These are phyloP conservation scores for Lophius piscatorius DNA, from an alignment of 2,113 vertebrate genomes.

Conservation along the genomic window DNA sequence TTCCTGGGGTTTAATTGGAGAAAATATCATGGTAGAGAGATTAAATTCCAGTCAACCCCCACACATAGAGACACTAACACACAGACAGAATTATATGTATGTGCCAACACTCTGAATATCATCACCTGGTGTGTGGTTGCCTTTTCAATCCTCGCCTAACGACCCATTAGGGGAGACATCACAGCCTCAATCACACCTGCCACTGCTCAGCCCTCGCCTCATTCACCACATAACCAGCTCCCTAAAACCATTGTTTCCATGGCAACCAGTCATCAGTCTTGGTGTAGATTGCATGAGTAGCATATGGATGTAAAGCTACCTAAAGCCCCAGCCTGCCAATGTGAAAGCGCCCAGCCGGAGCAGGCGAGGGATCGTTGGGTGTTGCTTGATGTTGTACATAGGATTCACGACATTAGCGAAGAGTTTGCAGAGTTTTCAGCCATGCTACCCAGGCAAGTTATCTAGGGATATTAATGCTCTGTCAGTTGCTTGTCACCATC, in stretches of 20 bases:
- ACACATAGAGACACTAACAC: constrained; percentile 4
- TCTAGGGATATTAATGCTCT: too few species aligned
- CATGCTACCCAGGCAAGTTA: too few species aligned
- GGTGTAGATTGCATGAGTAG: constrained; percentile 40
- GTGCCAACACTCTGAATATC: constrained; percentile 19
- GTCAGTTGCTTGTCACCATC: too few species aligned
- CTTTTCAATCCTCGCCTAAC: constrained; percentile 45
- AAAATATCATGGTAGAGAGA: constrained; percentile 9
- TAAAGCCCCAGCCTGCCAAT: constrained; percentile 22
- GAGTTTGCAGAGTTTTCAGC: too few species aligned
- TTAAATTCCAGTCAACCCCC: constrained; percentile 3
- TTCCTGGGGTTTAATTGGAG: constrained; percentile 37
- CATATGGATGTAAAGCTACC: constrained; percentile 45
- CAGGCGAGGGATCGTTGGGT: constrained; percentile 15
- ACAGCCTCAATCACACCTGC: constrained; percentile 63
- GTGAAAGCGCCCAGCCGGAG: constrained; percentile 26
- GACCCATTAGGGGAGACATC: constrained; percentile 57
- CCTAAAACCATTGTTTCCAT: constrained; percentile 62
- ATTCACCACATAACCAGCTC: constrained; percentile 49
- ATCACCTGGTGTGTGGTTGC: constrained; percentile 26
- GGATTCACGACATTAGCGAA: constrained; percentile 31
- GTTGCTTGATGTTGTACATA: constrained; percentile 35
- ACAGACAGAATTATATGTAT: background rate
- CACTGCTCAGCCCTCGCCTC: constrained; percentile 53
- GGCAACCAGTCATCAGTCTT: constrained; percentile 49